phyloP scores from a whole-genome alignment of 2,888 invertebrate genomes.

The Dendrolimus houi region DNA sequence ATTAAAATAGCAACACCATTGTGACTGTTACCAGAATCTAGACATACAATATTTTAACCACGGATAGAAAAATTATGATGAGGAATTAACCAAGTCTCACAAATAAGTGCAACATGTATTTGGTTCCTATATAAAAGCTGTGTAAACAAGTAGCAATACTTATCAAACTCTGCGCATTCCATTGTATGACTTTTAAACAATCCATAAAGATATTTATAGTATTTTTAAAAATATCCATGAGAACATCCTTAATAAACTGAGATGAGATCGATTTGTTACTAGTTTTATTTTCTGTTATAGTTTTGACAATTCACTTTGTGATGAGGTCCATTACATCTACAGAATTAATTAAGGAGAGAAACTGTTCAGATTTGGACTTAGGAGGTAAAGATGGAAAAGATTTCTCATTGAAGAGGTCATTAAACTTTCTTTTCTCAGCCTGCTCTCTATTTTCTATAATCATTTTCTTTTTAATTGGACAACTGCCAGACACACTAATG shows the following conservation, averaged over 20 bases:
- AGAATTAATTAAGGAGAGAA: no score
- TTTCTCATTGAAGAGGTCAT: constrained; percentile 1
- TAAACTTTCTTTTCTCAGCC: not conserved
- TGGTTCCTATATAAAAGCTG: constrained; percentile 1
- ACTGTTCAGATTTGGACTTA: constrained; percentile 1
- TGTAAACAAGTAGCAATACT: constrained; percentile 3
- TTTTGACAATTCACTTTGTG: not conserved
- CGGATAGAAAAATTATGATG: constrained; percentile 5
- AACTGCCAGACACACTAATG: constrained; percentile 4
- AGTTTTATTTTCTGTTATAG: constrained; percentile 1
- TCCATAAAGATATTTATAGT: constrained; percentile 2
- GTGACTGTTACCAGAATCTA: constrained; percentile 8
- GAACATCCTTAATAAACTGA: constrained; percentile 2
- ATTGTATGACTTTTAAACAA: constrained; percentile 6
- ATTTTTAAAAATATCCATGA: not conserved
- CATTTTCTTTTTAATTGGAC: constrained; percentile 4
- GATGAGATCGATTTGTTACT: not conserved
- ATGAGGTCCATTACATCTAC: no score
- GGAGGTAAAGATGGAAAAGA: not conserved
- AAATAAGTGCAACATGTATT: no score
- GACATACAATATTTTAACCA: constrained; percentile 6
- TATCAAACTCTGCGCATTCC: constrained; percentile 6
- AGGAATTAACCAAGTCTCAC: constrained; percentile 5
- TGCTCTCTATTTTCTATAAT: no score
- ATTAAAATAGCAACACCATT: constrained; percentile 11